phyloP scores from a whole-genome alignment of 2,888 invertebrate species.

The Thumatha senex region DNA sequence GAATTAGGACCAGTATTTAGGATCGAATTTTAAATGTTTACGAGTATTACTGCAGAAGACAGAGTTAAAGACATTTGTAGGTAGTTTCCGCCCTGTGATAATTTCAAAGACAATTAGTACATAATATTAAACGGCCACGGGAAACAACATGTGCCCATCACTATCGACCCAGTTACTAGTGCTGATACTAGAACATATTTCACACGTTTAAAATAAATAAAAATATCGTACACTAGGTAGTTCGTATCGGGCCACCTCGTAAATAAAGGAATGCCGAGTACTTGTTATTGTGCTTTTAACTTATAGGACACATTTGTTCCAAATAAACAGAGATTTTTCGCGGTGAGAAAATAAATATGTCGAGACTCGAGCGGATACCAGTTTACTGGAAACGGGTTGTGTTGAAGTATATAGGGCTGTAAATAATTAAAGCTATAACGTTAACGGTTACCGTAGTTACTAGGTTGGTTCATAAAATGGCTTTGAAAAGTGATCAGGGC shows the following conservation, averaged over 20 bases:
- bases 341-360: conserved; percentile 26
- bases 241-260: conserved; percentile 34
- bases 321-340: conserved; percentile 25
- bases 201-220: conserved; percentile 44
- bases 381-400: not conserved
- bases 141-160: conserved; percentile 11
- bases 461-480: too few species aligned
- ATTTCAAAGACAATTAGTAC: too few species aligned
- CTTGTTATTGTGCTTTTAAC: conserved; percentile 40
- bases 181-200: conserved; percentile 40
- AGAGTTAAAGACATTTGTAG: too few species aligned
- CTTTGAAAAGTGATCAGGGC: too few species aligned
- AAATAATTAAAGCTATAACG: not conserved
- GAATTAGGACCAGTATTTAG: too few species aligned
- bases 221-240: conserved; percentile 32
- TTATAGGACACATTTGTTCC: conserved; percentile 36
- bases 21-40: too few species aligned
- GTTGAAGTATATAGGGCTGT: not conserved
- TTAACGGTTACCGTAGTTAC: too few species aligned
- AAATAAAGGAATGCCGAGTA: conserved; percentile 34
- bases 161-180: conserved; percentile 23
- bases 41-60: too few species aligned
- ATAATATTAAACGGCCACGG: too few species aligned
- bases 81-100: too few species aligned
- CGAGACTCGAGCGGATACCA: not conserved